Evolutionary conservation across 2,797 vertebrate species (phyloP), one percentile per base, ranked within the genome.

Genomic region (Numenius phaeopus): DNA sequence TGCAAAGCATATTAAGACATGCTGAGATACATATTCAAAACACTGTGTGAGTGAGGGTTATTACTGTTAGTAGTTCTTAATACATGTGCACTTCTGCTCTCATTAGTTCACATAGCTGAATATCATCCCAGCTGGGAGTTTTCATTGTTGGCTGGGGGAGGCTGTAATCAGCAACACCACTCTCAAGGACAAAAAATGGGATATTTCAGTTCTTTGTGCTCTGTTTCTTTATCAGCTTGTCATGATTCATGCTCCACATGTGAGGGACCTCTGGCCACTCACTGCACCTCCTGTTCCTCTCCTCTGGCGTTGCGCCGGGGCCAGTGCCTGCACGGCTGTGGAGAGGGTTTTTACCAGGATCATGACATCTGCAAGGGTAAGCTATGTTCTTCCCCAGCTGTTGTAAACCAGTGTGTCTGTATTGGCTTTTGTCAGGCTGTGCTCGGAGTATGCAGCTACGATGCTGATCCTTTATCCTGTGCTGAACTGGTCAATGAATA

Each of bases 311-410:
- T 99, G 37, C 98, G 9, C 76, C 98, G 97, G 80, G 99, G 99
- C 65, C 99, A 98, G 96, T 99, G 99, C 96, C 98, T 99, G 96
- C 95, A 98, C 39, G 73, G 20, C 93, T 99, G 99, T 26, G 99
- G 99, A 78, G 98, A 99, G 39, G 99, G 99, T 0, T 98, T 99
- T 88, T 99, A 99, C 96, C 91, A 98, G 52, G 98, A 98, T 72
- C 98, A 92, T 9, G 54, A 94, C 9, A 8, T 98, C 97, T 99
- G 99, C 97, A 98, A 98, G 97, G 99, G 99, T 99, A 98, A 95
- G 93, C 30, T 47, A 2, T 29, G 15, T 5, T 3, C 37, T 66
- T 86, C 14, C 54, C 12, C 39, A 39, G 42, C 52, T 76, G 32
- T 69, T 72, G 23, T 9, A 50, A 67, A 52, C 24, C 34, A 8